Evolutionary conservation across 2,113 vertebrate species (phyloP), one percentile per base, ranked within the genome.

Genomic region (Pitta sordida): DNA sequence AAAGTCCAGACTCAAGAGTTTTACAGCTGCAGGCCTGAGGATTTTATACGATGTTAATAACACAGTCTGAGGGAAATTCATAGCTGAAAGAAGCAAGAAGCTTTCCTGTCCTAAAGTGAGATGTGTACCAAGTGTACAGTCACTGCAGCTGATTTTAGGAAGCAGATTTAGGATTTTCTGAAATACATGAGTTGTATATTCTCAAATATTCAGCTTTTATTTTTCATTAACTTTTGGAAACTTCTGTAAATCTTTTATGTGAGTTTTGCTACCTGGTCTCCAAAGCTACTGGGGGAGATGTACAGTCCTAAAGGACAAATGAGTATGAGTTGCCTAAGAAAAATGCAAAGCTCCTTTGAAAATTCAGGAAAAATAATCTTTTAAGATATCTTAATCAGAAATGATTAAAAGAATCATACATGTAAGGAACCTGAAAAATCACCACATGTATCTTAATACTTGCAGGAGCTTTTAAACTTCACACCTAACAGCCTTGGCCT

Each of bases 321-420:
- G 36, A 86, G 58, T 51, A 48, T 2, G 1, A 88, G 6, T 6
- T 79, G 36, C 18, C 4, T 11, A n/a, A 26, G 32, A 90, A 41
- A 13, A 68, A 58, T 70, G 14, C 10, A 74, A 73, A 59, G 17
- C 6, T 32, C 10, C 24, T 79, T 95, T 89, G 91, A 93, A 95
- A 88, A 94, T 34, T 81, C 83, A 96, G 92, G 55, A 55, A 86
- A 96, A 93, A 67, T 70, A 59, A 56, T 71, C 44, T 68, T 78
- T 71, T 91, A 55, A 67, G 68, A 26, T 77, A 41, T 67, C 37
- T 84, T 44, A 67, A 82, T 36, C 37, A 37, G 34, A 86, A 51
- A 29, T 70, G 30, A 27, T 3, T 0, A 36, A 62, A 81, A 43
- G 18, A 2, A 46, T 68, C 12, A 18, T 6, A 3, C 15, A 10